Base-by-base conservation (phyloP, 2,888 invertebrate species). In the Choristoneura rosaceana region DNA sequence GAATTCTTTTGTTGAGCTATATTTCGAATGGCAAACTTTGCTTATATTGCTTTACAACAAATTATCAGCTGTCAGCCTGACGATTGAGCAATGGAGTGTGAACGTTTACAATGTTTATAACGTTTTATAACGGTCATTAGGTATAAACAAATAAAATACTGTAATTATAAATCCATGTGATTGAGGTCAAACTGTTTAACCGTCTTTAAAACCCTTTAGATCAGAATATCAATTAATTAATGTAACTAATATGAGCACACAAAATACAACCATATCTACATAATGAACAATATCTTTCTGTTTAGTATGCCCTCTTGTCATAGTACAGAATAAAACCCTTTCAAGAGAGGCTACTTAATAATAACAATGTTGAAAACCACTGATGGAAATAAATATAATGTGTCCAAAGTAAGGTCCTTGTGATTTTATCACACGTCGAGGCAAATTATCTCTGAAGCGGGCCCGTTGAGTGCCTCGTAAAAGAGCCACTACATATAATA, bases 391-490 rank as follows among this genome's bases (percentile, higher is more conserved):
- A 62, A 70, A 60, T 80, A 75, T 75, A 76, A 70, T 73, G 75
- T 74, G 76, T 79, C 79, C 81, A 85, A 83, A 87, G 85, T 85
- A 85, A 85, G 83, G 82, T 74, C 81, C 76, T 78, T 74, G 81
- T 78, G 87, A 90, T 90, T 85, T 85, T 88, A 91, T 90, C 89
- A 85, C 86, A 87, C 87, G 84, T 86, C 83, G 79, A 84, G 84
- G 84, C 85, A 86, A 89, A 90, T 90, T 89, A 90, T 91, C 87
- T 87, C 79, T 80, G 76, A 76, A 79, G 78, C 79, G 79, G 81
- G 81, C 77, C 80, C 81, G 79, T 83, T 82, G 84, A 87, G 88
- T 84, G 82, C 79, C 79, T 88, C 87, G 84, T 90, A 88, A 90
- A 90, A 84, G 84, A 83, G 84, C 87, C 84, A 84, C 87, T 86